Evolutionary conservation across 2,797 vertebrate genomes (phyloP), one percentile per base, ranked within the genome.

Genomic region (Enteromius anoplus): DNA sequence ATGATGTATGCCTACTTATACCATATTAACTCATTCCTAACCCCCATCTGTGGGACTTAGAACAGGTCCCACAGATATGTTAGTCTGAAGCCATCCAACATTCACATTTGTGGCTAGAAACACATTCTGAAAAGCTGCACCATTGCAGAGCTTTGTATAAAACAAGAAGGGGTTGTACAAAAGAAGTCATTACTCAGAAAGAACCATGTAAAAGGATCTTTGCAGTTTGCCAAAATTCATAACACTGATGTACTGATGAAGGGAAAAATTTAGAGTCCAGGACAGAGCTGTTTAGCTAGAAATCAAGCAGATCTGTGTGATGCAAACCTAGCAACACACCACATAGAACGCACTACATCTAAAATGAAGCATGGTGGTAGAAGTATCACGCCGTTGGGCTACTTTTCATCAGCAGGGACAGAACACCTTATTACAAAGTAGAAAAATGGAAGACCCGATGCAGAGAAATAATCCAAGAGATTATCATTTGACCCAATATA

Each of bases 121-220:
- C 3, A 26, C 51, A 80, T 58, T 32, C 60, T 32, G 26, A 32
- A 53, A 80, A 71, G 12, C 51, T 32, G 26, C 23, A 71, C 68
- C 66, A 45, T 32, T 32, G 34, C 19, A 45, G 26, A 60, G 66
- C 65, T 55, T 37, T 58, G 37, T 51, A 58, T 71, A 60, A 29
- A 15, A n/a, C 65, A 62, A 51, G 69, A 26, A 26, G 26, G 21
- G 19, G 19, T 45, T 23, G 14, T 64, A 47, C 51, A 80, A 42
- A 71, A 80, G 4, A 55, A 80, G 49, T 58, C 26, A 47, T 71
- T 71, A 47, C 37, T 71, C 68, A 70, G 68, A 71, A 80, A 80
- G 78, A 45, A 71, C 66, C 32, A 47, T 62, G 45, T 75, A 75
- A 65, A 64, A 75, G 42, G 51, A 71, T 78, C 58, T 70, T 9